Evolutionary conservation across 2,113 vertebrate species (phyloP), one percentile per base, ranked within the genome.

Genomic region (Mirza zaza): DNA sequence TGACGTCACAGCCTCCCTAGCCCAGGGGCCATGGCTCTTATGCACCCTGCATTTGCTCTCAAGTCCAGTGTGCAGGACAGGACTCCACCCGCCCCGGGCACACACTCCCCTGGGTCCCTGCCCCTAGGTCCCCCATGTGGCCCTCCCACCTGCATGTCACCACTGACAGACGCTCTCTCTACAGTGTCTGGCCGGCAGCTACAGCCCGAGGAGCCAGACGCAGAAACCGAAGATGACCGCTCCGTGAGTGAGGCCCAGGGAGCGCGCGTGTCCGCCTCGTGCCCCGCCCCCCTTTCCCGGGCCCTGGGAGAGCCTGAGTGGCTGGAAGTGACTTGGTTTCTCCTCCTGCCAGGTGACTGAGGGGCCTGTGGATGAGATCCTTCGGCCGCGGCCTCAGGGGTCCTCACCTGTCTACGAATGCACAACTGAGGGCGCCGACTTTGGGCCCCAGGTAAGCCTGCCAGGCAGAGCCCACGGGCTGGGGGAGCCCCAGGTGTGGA

Each of bases 361-460:
- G 77, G 99, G 99, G 81, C 98, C 99, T 21, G 90, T 97, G 97
- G 91, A 84, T 0, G 99, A 99, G 98, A 98, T 97, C 95, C 98
- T 99, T 85, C 98, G 99, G 93, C 99, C 99, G 20, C 99, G 99
- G 14, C 99, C 99, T 61, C 99, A 99, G 89, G 99, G 99, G 83
- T 99, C 99, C 23, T 99, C 99, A 6, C 99, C 99, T 1, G 99
- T 99, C 70, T 99, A 99, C 48, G 99, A 99, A 90, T 99, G 96
- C 84, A 97, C 98, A 3, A 48, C 98, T 91, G 99, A 98, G 55
- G 99, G 98, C 9, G 98, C 98, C n/a, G 98, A 98, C 97, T 98
- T 98, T 48, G 98, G 98, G 92, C 98, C 98, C 96, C 98, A 99
- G 99, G 99, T 99, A 98, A 97, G 98, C 25, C 18, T 11, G 7